Evolutionary conservation across 2,113 vertebrate genomes (phyloP), one percentile per base, ranked within the genome.

Genomic region (Charina bottae): DNA sequence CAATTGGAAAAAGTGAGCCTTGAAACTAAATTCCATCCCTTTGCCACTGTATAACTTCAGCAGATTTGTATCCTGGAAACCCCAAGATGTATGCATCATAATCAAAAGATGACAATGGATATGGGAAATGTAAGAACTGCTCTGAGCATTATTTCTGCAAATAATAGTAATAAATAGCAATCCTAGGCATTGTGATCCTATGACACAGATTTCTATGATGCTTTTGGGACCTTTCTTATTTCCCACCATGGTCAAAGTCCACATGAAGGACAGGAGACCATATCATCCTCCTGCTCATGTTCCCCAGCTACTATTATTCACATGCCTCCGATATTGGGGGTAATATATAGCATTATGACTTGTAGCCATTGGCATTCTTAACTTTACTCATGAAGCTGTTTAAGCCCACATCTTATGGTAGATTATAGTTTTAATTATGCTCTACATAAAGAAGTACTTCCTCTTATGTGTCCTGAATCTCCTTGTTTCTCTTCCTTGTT

Each of bases 401-500:
- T n/a, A n/a, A n/a, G n/a, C 12, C 33, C 28, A 6, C 64, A n/a
- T 68, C 64, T 68, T 68, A 68, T 68, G 64, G 13, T 68, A n/a
- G 62, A 64, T 64, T 9, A 28, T 33, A 19, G 68, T 37, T 72
- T 72, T 72, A 72, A 37, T 72, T 72, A 19, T 72, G 6, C 6
- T 72, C n/a, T 72, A n/a, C n/a, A 72, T 72, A 13, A 72, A 33
- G 68, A 72, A 37, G n/a, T 19, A n/a, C 68, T 72, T 72, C 68
- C 15, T 72, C 64, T 68, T 72, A 15, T 33, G n/a, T 72, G 64
- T 33, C 64, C 64, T 33, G 64, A 33, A 72, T 15, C 49, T 60
- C 42, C 85, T 92, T 83, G 64, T 92, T 92, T 92, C 90, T 83
- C 68, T 83, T 92, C 11, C 68, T 88, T 60, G 19, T 88, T 68